Conservation (phyloP, 1,140 invertebrate species). For the Aphaenogaster floridana region DNA sequence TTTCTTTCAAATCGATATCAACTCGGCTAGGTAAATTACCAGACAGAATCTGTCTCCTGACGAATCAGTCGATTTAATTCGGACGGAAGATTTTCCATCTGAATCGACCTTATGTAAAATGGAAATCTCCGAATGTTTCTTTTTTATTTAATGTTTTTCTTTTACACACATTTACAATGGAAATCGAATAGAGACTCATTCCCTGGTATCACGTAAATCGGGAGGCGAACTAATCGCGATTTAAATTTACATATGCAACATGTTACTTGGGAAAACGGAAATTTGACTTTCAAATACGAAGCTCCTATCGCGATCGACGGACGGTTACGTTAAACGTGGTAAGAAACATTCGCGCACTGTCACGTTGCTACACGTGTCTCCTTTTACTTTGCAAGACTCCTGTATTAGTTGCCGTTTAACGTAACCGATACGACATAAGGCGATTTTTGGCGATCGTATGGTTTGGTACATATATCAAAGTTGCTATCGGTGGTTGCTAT, state of each 20-base stretch:
- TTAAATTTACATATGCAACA: neutral
- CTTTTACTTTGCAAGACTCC: neutral
- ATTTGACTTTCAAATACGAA: constrained; percentile 25
- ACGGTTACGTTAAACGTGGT: neutral
- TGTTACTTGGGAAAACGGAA: neutral
- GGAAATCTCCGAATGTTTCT: neutral
- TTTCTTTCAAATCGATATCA: neutral
- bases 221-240: neutral
- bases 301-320: neutral
- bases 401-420: neutral
- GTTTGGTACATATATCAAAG: no score
- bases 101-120: neutral
- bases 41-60: neutral
- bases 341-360: neutral
- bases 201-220: neutral
- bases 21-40: neutral
- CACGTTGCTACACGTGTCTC: neutral
- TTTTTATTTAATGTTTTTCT: neutral
- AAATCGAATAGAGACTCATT: neutral
- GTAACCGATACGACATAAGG: no score
- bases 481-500: no score
- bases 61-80: constrained; percentile 13
- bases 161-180: neutral
- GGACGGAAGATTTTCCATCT: neutral
- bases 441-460: no score